phyloP scores from a whole-genome alignment of 2,888 invertebrate genomes.

The Lamproptera curius region DNA sequence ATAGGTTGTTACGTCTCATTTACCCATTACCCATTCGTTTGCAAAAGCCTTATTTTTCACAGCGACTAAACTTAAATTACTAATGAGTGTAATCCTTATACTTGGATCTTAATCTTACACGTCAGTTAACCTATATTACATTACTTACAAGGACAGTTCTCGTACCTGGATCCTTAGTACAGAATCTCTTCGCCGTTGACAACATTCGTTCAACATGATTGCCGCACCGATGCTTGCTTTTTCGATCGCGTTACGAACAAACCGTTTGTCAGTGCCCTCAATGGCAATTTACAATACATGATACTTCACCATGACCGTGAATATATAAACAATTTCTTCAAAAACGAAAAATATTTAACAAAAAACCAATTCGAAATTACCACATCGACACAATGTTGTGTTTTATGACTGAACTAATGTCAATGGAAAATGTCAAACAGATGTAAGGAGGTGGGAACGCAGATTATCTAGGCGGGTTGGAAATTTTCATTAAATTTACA shows the following conservation, averaged over 20 bases:
- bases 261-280: constrained; percentile 40
- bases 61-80: too few species aligned
- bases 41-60: too few species aligned
- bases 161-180: constrained; percentile 63
- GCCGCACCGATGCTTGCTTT: constrained; percentile 44
- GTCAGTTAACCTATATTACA: too few species aligned
- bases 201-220: constrained; percentile 77
- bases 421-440: constrained; percentile 37
- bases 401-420: constrained; percentile 54
- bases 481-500: too few species aligned
- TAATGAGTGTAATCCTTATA: too few species aligned
- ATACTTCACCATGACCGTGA: constrained; percentile 66
- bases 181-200: constrained; percentile 57
- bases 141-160: too few species aligned
- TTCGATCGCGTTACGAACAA: constrained; percentile 51
- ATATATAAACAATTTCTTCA: constrained; percentile 72
- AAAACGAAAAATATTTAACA: constrained; percentile 74
- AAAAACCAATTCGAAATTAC: constrained; percentile 71
- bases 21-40: too few species aligned
- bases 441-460: constrained; percentile 26
- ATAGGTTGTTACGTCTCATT: too few species aligned
- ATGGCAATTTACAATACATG: constrained; percentile 66
- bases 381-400: constrained; percentile 56
- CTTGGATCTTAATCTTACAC: too few species aligned
- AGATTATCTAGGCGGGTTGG: constrained; percentile 30